phyloP scores from a whole-genome alignment of 2,797 vertebrate genomes.

The Argentina silus region DNA sequence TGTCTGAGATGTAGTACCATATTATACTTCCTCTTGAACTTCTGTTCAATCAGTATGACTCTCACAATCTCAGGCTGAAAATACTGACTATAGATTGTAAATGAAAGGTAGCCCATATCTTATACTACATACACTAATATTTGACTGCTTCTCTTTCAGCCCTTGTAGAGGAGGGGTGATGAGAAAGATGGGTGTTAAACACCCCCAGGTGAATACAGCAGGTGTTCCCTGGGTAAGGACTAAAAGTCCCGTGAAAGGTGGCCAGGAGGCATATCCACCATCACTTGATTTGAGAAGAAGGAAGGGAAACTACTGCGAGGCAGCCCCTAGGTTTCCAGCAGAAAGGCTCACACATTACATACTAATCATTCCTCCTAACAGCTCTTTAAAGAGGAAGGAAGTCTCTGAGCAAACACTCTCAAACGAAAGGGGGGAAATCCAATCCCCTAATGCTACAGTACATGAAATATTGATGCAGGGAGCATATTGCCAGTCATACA shows the following conservation, averaged over 20 bases:
- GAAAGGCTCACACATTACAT: conserved; percentile 55
- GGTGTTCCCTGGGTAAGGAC: conserved; percentile 8
- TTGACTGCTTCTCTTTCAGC: not conserved
- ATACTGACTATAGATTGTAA: conserved; percentile 1
- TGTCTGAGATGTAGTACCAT: not conserved
- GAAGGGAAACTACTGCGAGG: conserved; percentile 50
- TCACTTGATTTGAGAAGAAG: conserved; percentile 27
- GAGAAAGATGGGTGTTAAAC: conserved; percentile 9
- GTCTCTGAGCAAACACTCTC: conserved; percentile 60
- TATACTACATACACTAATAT: not conserved
- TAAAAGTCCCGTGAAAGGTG: conserved; percentile 20
- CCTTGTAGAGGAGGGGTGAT: conserved; percentile 7
- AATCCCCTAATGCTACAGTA: conserved; percentile 49
- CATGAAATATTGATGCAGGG: conserved; percentile 66
- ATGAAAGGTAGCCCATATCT: not conserved
- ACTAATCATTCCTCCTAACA: conserved; percentile 58
- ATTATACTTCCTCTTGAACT: not conserved
- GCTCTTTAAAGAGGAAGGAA: conserved; percentile 53
- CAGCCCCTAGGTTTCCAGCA: conserved; percentile 51
- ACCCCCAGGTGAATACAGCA: conserved; percentile 47
- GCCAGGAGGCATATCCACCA: conserved; percentile 42
- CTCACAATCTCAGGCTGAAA: not conserved
- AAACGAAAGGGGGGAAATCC: conserved; percentile 44
- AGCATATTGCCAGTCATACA: conserved; percentile 53
- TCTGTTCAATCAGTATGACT: not conserved